Evolutionary conservation across 2,113 vertebrate species (phyloP).

Genomic region (Physeter macrocephalus): DNA sequence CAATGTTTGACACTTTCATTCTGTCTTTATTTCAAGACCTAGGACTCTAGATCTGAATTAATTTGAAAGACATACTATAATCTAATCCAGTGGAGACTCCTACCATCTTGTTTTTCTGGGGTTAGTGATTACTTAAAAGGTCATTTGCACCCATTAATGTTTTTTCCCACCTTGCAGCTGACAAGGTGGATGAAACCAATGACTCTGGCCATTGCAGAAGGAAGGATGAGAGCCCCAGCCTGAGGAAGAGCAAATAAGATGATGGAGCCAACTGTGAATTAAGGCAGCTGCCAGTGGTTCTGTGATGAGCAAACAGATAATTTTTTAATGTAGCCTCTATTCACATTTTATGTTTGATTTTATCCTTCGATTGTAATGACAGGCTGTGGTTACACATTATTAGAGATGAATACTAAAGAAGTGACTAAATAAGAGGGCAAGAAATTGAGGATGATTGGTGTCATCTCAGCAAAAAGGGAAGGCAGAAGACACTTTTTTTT

Average conservation of each 20-base stretch:
- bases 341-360: conserved; percentile 40
- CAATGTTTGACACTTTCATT: not conserved
- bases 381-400: conserved; percentile 56
- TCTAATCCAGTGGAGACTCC: not conserved
- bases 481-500: not conserved
- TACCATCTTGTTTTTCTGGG: not conserved
- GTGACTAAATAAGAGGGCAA: conserved; percentile 25
- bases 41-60: not conserved
- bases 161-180: not conserved
- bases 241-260: not conserved
- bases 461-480: not conserved
- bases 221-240: not conserved
- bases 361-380: conserved; percentile 58
- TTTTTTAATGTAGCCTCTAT: conserved; percentile 19
- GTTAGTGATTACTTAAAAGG: not conserved
- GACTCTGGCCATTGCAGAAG: not conserved
- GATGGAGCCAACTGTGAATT: not conserved
- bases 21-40: not conserved
- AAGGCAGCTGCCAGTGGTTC: not conserved
- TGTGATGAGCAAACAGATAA: not conserved
- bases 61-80: not conserved
- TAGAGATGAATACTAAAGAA: conserved; percentile 52
- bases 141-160: not conserved
- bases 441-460: conserved; percentile 2
- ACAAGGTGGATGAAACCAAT: not conserved